Base-by-base conservation (phyloP, 1,140 invertebrate species). In the Zaprionus camerounensis region DNA sequence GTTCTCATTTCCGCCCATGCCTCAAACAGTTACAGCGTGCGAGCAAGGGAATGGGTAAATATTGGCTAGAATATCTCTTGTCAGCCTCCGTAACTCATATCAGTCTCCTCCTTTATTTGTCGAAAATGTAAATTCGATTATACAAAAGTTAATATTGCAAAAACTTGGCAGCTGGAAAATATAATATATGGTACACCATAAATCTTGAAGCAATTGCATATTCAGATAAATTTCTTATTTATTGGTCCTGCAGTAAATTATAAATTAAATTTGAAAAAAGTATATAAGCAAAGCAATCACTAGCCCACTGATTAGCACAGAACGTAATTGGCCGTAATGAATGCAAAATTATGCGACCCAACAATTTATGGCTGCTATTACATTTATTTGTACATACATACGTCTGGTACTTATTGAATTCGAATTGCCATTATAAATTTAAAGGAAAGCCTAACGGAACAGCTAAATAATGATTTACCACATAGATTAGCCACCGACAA, bases 51-150 rank as follows among this genome's bases (percentile, higher is more conserved):
- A 15, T 36, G 34, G 13, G 13, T 36, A 56, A 71, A 75, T 71
- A 71, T 75, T 75, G 63, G 44, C 20, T 63, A 17, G 41, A 63
- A 75, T 64, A 64, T 75, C 72, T 70, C 55, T 44, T 71, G 53
- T 71, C 46, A 51, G 46, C 20, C 46, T 51, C 46, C 46, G 46
- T 51, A 20, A 51, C 20, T 51, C 46, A 51, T 24, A 22, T 24
- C 20, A 51, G 46, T 49, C 46, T 51, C 46, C 20, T 20, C 46
- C 9, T 31, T 11, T 68, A 28, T 51, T 55, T 51, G 63, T 15
- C 28, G 12, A 28, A 51, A 63, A 62, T 26, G n/a, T n/a, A 59
- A 71, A 59, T 71, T 76, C 34, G 55, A 44, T 76, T 65, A 38
- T 20, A 71, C 55, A 76, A 53, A 28, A 44, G 34, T 62, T n/a